Conservation (phyloP, 2,113 vertebrate genomes). For the Hydropotes inermis region DNA sequence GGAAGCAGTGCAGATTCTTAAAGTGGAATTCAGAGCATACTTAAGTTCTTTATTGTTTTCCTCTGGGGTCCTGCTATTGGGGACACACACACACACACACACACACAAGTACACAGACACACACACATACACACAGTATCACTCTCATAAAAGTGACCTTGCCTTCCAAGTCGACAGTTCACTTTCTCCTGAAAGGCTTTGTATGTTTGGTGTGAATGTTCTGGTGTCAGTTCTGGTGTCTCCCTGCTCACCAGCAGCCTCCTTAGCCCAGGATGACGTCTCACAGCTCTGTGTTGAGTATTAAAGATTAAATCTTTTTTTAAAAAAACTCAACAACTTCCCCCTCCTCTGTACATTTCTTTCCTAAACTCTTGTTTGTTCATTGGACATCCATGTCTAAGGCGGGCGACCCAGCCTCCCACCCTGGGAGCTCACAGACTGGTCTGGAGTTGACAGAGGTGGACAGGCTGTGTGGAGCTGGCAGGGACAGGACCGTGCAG, state of each 20-base stretch:
- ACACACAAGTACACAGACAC: neutral
- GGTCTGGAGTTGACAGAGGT: no score
- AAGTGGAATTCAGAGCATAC: neutral
- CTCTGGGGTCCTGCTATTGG: neutral
- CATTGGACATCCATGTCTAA: neutral
- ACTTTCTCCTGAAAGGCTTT: neutral
- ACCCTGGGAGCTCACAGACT: neutral
- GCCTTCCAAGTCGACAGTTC: neutral
- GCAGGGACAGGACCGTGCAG: fast-evolving
- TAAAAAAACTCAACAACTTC: neutral
- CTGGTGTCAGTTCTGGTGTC: neutral
- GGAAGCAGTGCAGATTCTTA: neutral
- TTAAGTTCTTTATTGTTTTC: neutral
- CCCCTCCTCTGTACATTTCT: neutral
- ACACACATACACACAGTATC: neutral
- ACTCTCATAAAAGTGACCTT: neutral
- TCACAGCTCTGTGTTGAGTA: neutral
- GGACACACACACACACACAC: neutral
- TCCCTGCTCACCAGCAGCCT: neutral
- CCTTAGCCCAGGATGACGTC: neutral
- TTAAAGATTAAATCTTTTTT: neutral
- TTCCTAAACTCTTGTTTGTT: neutral
- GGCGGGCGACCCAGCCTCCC: neutral
- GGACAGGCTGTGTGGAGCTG: fast-evolving
- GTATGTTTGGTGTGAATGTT: neutral